Evolutionary conservation across 1,140 invertebrate genomes (phyloP).

Genomic region (Hylaeus anthracinus): DNA sequence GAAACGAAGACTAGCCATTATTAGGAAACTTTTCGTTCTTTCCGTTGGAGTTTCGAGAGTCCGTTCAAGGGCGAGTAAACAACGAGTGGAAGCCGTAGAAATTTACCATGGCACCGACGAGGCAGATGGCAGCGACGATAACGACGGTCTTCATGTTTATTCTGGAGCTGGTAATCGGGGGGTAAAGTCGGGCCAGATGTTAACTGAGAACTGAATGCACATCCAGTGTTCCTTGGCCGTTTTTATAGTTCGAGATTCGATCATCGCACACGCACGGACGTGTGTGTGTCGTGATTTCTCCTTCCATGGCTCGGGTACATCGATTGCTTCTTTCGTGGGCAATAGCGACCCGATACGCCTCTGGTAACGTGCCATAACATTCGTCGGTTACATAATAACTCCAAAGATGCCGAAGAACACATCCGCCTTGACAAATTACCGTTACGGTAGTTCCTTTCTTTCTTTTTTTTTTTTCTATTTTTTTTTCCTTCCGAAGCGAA

Average conservation of each 20-base stretch:
- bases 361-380: neutral
- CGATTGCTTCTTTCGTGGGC: neutral
- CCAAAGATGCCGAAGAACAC: neutral
- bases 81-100: too few species aligned
- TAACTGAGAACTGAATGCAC: constrained; percentile 34
- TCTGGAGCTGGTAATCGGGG: neutral
- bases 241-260: constrained; percentile 51
- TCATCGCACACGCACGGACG: neutral
- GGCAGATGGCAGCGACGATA: constrained; percentile 58
- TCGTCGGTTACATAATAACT: neutral
- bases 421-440: neutral
- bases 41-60: too few species aligned
- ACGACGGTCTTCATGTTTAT: constrained; percentile 58
- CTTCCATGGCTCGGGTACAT: neutral
- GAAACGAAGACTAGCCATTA: too few species aligned
- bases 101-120: constrained; percentile 62
- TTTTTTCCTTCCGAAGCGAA: neutral
- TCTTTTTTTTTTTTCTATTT: neutral
- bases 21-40: too few species aligned
- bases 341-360: neutral
- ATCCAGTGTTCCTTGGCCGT: neutral
- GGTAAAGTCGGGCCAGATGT: neutral
- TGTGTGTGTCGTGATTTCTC: constrained; percentile 5
- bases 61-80: neutral
- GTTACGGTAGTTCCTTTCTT: neutral